Conservation (phyloP, 2,113 vertebrate species). For the Leucosticte australis region DNA sequence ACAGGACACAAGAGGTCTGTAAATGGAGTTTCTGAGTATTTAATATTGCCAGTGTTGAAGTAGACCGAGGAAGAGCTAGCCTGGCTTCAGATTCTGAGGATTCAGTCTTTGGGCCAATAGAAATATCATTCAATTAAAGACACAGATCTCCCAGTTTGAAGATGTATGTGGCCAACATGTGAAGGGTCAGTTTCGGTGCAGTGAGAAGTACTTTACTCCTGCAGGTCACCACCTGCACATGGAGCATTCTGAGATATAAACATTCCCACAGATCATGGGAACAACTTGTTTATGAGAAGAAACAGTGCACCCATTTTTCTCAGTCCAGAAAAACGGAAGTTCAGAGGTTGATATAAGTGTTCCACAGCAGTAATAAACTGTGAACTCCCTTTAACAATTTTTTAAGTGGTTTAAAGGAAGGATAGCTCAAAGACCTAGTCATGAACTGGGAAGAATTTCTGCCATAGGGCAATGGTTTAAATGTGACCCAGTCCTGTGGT, state of each 20-base stretch:
- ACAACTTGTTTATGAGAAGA: slow-evolving; percentile 59
- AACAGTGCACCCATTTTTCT: slow-evolving; percentile 44
- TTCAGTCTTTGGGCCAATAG: background rate
- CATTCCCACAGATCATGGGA: slow-evolving; percentile 60
- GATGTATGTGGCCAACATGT: background rate
- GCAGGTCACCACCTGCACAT: slow-evolving; percentile 51
- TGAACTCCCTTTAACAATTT: slow-evolving; percentile 1
- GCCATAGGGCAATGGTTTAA: background rate
- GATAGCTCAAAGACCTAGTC: background rate
- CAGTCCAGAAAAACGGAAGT: slow-evolving; percentile 29
- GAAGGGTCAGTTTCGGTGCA: background rate
- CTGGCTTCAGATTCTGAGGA: background rate
- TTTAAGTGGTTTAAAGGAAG: background rate
- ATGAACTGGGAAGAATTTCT: background rate
- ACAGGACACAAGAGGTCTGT: background rate
- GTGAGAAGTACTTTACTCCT: slow-evolving; percentile 16
- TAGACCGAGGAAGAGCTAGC: background rate
- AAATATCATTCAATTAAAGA: background rate
- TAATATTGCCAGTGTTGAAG: background rate
- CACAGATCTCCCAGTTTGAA: background rate
- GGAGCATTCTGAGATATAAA: slow-evolving; percentile 4
- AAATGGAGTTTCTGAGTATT: background rate
- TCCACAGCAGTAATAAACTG: slow-evolving; percentile 39
- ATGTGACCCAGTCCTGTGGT: background rate
- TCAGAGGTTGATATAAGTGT: slow-evolving; percentile 53